phyloP scores from a whole-genome alignment of 1,140 invertebrate species.

The Lanistes nyassanus region DNA sequence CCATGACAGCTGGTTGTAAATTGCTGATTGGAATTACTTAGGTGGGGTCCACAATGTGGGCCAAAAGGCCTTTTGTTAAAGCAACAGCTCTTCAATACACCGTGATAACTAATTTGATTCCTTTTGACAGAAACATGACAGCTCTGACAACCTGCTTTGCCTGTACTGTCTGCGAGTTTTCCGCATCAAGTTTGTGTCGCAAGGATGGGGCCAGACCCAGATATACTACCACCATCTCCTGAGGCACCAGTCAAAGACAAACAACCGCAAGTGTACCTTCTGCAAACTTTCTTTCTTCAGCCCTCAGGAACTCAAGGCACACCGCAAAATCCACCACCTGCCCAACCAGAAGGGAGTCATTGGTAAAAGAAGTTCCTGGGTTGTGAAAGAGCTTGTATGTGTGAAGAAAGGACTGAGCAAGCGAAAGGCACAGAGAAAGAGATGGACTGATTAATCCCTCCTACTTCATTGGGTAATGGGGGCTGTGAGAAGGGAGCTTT shows the following conservation, averaged over 20 bases:
- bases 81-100: neutral
- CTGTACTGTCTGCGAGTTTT: slow-evolving; percentile 63
- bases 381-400: no score
- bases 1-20: no score
- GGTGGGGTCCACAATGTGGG: no score
- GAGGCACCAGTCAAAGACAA: slow-evolving; percentile 56
- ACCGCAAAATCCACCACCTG: slow-evolving; percentile 53
- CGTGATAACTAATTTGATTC: neutral
- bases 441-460: no score
- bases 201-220: slow-evolving; percentile 64
- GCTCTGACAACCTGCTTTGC: slow-evolving; percentile 58
- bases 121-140: slow-evolving; percentile 57
- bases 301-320: slow-evolving; percentile 51
- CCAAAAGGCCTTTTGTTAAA: no score
- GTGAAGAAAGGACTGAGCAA: neutral
- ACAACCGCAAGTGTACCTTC: slow-evolving; percentile 52
- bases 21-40: no score
- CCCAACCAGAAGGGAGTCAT: slow-evolving; percentile 54
- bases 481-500: no score
- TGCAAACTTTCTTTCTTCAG: slow-evolving; percentile 63
- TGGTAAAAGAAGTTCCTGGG: slow-evolving; percentile 28
- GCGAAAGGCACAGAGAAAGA: neutral
- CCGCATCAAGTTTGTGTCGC: slow-evolving; percentile 54
- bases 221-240: slow-evolving; percentile 63
- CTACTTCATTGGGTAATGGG: no score